Evolutionary conservation across 2,113 vertebrate species (phyloP), one percentile per base, ranked within the genome.

Genomic region (Clarias batrachus): DNA sequence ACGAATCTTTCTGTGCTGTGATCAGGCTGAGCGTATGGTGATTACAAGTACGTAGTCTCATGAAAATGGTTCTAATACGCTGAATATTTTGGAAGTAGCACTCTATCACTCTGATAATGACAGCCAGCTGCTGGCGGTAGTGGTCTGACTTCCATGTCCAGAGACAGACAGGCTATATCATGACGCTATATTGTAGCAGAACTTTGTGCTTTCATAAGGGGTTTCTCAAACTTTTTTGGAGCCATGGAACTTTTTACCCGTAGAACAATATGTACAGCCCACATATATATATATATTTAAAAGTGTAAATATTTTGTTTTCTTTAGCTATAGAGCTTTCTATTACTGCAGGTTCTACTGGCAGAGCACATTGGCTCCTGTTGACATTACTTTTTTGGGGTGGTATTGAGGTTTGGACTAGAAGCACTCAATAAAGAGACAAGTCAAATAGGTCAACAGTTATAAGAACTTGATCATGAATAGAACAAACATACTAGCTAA

Each of bases 1-100:
- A 79, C 89, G 84, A 90, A 89, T 90, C 86, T 83, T 48, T 82
- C 41, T 78, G 37, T 63, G 62, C 76, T 89, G 60, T 83, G 65
- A 83, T 84, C 57, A 79, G 73, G 27, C 74, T 27, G 52, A 65
- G 65, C 23, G 63, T 62, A 19, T 60, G 60, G 65, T 83, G 80
- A 83, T 86, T 83, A 82, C 65, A 78, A 62, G 73, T 80, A 27
- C 19, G 11, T 21, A 30, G 66, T 48, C 59, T 68, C 41, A 0
- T 48, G 54, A 70, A 57, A 52, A 37, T 68, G 21, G 52, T 81
- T 88, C 59, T 66, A 68, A 73, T 82, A 68, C 27, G 62, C 10
- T 1, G 9, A 33, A 85, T 57, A 63, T 68, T 76, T 84, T 68
- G 63, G 60, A 78, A 87, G 52, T 60, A 66, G 59, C 52, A 37